Percentiles rank a stretch among this genome's conserved stretches.
phyloP scores from a whole-genome alignment of 2,888 invertebrate genomes.

The Ophioninae sp. region DNA sequence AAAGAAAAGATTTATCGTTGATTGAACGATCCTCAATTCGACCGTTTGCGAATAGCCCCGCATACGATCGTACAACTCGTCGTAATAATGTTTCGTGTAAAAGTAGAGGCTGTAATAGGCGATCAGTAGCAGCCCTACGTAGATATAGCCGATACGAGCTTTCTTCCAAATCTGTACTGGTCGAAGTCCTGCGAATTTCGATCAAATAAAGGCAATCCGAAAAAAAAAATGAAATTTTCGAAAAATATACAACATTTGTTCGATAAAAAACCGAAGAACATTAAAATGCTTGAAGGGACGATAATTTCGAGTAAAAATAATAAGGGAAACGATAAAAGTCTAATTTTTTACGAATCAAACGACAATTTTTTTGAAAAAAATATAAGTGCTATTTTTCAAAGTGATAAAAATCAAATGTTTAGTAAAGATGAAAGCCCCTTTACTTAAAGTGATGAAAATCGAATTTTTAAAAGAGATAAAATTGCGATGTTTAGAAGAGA shows the following conservation, averaged over 20 bases:
- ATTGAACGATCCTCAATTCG: constrained; percentile 26
- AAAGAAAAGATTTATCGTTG: constrained; percentile 40
- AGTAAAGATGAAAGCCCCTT: too few species aligned
- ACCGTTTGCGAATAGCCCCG: constrained; percentile 33
- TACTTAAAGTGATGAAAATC: too few species aligned
- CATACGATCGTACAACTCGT: constrained; percentile 39
- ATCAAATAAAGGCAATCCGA: not conserved
- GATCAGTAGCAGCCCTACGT: constrained; percentile 42
- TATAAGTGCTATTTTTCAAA: too few species aligned
- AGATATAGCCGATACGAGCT: constrained; percentile 57
- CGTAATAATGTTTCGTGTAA: constrained; percentile 30
- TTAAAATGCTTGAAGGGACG: not conserved
- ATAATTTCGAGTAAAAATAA: not conserved
- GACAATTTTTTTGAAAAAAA: not conserved
- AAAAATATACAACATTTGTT: not conserved
- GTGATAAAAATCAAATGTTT: not conserved
- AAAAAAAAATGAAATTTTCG: not conserved
- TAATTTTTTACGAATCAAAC: not conserved
- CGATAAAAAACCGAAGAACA: too few species aligned
- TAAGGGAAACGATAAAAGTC: too few species aligned
- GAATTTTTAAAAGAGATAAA: too few species aligned
- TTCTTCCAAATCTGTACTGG: constrained; percentile 46
- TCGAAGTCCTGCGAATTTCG: constrained; percentile 51
- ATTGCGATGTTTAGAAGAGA: too few species aligned
- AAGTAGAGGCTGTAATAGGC: constrained; percentile 42